Conservation (phyloP, 2,888 invertebrate species). For the Smittia sp. region DNA sequence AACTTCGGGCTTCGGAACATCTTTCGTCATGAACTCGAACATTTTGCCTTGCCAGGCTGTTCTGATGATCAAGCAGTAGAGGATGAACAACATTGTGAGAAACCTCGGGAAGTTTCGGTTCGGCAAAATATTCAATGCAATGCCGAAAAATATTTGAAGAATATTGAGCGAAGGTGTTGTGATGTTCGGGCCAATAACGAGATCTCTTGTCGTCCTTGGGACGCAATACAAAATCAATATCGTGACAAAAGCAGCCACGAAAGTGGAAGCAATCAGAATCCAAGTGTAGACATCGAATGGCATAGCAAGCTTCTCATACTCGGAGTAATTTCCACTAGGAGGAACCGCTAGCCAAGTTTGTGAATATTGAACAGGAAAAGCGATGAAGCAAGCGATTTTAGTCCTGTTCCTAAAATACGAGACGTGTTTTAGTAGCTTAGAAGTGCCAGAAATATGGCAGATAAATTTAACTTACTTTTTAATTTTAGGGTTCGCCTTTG, state of each 20-base stretch:
- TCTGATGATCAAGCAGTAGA: conserved; percentile 11
- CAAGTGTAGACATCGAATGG: conserved; percentile 16
- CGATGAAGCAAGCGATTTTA: no score
- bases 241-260: not conserved
- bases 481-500: not conserved
- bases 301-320: not conserved
- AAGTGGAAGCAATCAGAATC: not conserved
- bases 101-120: conserved; percentile 17
- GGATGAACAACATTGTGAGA: not conserved
- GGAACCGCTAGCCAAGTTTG: not conserved
- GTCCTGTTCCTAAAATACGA: no score
- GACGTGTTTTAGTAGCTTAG: no score
- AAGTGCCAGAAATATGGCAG: no score
- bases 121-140: not conserved
- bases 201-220: not conserved
- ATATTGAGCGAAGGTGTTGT: not conserved
- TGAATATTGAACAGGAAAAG: no score
- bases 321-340: not conserved
- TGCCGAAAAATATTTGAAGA: not conserved
- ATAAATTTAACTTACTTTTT: not conserved
- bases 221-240: not conserved
- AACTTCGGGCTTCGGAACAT: not conserved
- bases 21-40: not conserved
- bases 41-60: conserved; percentile 24
- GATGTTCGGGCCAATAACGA: not conserved